A percentile compares a stretch with the other conserved stretches of the same genome.
These are phyloP conservation scores for Ciconia nigra DNA, from an alignment of 2,797 vertebrate genomes.

Conservation along the genomic window DNA sequence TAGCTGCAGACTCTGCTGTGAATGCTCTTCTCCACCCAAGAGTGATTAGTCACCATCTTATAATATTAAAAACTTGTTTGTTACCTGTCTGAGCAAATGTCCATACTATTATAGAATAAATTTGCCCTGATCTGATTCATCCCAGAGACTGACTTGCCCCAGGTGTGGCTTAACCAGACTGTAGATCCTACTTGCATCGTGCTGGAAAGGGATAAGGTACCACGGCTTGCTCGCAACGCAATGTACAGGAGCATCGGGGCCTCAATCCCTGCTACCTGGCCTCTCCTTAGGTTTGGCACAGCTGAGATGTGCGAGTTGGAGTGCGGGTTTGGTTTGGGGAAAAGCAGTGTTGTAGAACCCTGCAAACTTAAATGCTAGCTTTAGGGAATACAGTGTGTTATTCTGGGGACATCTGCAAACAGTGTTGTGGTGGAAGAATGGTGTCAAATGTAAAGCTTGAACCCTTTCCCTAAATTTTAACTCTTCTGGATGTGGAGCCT, in stretches of 20 bases:
- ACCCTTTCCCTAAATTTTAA: background rate
- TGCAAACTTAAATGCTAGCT: background rate
- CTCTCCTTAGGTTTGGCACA: background rate
- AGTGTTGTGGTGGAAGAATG: background rate
- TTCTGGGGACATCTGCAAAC: background rate
- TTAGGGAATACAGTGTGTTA: background rate
- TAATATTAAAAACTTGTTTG: background rate
- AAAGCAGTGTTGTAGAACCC: background rate
- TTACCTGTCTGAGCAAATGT: background rate
- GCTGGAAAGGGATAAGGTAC: background rate
- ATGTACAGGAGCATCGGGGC: rapidly evolving
- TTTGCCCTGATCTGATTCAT: background rate
- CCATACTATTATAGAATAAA: background rate
- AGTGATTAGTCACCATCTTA: background rate
- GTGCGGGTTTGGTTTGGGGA: background rate
- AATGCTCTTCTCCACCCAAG: background rate
- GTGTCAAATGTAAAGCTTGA: background rate
- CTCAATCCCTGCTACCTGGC: background rate
- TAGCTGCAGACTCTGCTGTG: background rate
- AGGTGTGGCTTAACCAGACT: background rate
- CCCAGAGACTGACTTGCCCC: background rate
- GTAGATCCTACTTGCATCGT: no score
- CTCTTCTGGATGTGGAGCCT: background rate
- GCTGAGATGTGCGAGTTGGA: rapidly evolving
- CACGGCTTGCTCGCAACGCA: rapidly evolving